Evolutionary conservation across 2,113 vertebrate species (phyloP).

Genomic region (Atrichornis clamosus): DNA sequence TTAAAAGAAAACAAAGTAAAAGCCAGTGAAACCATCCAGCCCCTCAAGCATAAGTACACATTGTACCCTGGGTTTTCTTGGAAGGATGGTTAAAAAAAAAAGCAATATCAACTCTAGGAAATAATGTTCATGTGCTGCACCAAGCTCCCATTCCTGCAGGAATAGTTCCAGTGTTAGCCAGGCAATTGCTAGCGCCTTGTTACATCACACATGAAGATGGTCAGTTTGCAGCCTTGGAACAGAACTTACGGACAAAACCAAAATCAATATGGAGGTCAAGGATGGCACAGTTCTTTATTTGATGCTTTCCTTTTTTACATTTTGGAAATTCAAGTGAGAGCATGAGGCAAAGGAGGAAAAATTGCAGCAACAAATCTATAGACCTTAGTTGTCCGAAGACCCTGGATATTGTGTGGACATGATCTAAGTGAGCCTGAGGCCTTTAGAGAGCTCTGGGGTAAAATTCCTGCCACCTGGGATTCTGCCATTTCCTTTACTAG

Average conservation of each 20-base stretch:
- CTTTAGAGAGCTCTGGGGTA: background rate
- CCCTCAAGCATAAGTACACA: background rate
- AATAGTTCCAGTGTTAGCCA: background rate
- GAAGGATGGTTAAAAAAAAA: background rate
- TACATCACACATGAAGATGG: background rate
- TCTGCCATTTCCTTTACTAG: background rate
- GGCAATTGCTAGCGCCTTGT: background rate
- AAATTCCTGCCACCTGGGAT: background rate
- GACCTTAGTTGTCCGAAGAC: background rate
- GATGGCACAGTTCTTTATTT: background rate
- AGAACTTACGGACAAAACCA: background rate
- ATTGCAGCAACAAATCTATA: background rate
- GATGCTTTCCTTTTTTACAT: background rate
- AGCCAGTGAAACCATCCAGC: background rate
- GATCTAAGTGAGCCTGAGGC: background rate
- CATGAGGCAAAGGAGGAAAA: background rate
- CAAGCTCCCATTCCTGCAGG: background rate
- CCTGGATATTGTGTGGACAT: background rate
- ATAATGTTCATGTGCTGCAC: background rate
- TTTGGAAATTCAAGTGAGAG: background rate
- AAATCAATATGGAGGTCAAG: background rate
- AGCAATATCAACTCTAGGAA: background rate
- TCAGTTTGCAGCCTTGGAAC: background rate
- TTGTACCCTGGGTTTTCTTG: background rate
- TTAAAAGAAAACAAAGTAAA: background rate